phyloP scores from a whole-genome alignment of 2,888 invertebrate species.

The Hydraecia micacea region DNA sequence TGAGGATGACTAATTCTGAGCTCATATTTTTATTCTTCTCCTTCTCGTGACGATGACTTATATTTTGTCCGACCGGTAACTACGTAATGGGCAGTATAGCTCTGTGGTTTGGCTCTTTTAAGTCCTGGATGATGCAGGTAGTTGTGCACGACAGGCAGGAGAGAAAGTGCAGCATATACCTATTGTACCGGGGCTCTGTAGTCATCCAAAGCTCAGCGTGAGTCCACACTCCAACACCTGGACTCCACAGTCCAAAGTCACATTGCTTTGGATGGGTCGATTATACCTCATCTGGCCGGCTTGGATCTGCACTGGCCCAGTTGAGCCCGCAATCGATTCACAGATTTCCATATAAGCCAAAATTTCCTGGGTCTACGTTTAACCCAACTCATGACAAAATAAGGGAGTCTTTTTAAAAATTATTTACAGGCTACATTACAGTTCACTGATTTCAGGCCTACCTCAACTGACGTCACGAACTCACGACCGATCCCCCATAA shows the following conservation, averaged over 20 bases:
- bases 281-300: too few relatives aligned
- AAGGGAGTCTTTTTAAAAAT: not conserved
- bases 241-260: not conserved
- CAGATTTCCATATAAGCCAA: not conserved
- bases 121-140: not conserved
- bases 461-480: not conserved
- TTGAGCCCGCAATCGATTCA: not conserved
- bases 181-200: too few relatives aligned
- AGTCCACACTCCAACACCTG: too few relatives aligned
- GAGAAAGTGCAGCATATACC: not conserved
- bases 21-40: not conserved
- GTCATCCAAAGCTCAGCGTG: too few relatives aligned
- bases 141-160: not conserved
- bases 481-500: not conserved
- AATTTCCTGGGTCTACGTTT: not conserved
- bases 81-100: not conserved
- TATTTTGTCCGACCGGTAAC: not conserved
- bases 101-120: not conserved
- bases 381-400: not conserved
- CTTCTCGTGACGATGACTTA: not conserved
- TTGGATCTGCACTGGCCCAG: not conserved
- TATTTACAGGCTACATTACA: too few relatives aligned
- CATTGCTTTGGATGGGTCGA: not conserved
- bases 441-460: not conserved
- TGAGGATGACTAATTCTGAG: constrained; percentile 22